Base-by-base conservation (phyloP, 1,140 invertebrate species). In the Diabrotica virgifera region DNA sequence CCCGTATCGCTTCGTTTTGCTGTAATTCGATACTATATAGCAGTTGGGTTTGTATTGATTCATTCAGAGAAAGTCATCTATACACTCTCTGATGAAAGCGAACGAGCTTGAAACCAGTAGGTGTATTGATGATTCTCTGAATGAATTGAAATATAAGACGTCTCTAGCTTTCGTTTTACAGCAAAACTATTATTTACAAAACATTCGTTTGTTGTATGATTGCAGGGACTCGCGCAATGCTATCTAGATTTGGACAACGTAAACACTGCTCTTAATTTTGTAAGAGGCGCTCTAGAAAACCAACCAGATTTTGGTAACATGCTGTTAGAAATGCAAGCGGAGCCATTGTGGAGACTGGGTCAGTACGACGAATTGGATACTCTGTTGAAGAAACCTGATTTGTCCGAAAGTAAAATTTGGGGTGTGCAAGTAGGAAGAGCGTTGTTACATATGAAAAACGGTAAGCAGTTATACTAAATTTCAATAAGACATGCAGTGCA, bases 291-390 rank as follows among this genome's bases (percentile, higher is more conserved):
- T 5, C 74, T 86, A 14, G 63, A 76, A 70, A 67, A 67, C 70
- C 73, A 82, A 80, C 79, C 80, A 68, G 69, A 79, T 73, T 69
- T 78, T 76, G 11, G 80, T 79, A 67, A 80, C 80, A 54, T 78
- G 75, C 79, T 85, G 37, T 82, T 85, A 67, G 87, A 88, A 66
- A 84, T 90, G 57, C 84, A 89, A 64, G 86, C 92, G 0, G 96
- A 98, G 78, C 87, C 94, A 0, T 84, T 95, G 24, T 97, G 94
- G 94, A 88, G 91, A 70, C 81, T 97, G 6, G 89, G 90, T 5
- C 85, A 89, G 66, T 97, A 93, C 80, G 88, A 91, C 37, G 85
- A 89, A 64, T 76, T 95, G 0, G 86, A 92, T n/a, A 80, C 85
- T 36, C 70, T 88, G 7, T 76, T 85, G 6, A 78, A 81, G 58